Base-by-base conservation (phyloP, 2,888 invertebrate genomes). In the Cabera pusaria region DNA sequence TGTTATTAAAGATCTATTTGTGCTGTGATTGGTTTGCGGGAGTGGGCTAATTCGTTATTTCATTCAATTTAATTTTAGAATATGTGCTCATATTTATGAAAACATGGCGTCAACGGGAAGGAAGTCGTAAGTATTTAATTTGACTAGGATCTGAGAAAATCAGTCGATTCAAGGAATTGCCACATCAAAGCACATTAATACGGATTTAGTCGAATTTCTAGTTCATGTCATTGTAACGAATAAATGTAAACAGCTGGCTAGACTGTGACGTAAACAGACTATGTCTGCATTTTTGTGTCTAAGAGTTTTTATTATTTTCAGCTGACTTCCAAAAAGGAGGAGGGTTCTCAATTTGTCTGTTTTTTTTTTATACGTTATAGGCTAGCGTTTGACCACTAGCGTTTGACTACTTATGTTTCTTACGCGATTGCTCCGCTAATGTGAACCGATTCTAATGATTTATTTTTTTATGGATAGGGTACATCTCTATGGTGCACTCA, bases 111-210 rank as follows among this genome's bases (percentile, higher is more conserved):
- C 26, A 25, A 5, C 6, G 25, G 41, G 44, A 40, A 47, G 42
- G 49, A 49, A 46, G 44, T 39, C 44, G 10, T 46, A 40, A 49
- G 34, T 32, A 8, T 7, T 26, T 18, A 25, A 17, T 31, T n/a
- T n/a, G n/a, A n/a, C n/a, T n/a, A n/a, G n/a, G n/a, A n/a, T n/a
- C n/a, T n/a, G n/a, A 26, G 17, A 17, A 28, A 24, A 25, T 12
- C 25, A 19, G 17, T 7, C 2, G 14, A 24, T 41, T 29, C 35
- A 25, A 34, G 21, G 24, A 35, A 22, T 21, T 6, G 7, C 11
- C 5, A 31, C 20, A 35, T 35, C 33, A 40, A 34, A 40, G 23
- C 7, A 7, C 6, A 24, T 16, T 23, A 29, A 25, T 40, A 19
- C 28, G 11, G 28, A 24, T 39, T 28, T 28, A 33, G 23, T 5